These are phyloP conservation scores for Micoletzkya japonica DNA, from an alignment of 2,888 invertebrate genomes.

Conservation along the genomic window DNA sequence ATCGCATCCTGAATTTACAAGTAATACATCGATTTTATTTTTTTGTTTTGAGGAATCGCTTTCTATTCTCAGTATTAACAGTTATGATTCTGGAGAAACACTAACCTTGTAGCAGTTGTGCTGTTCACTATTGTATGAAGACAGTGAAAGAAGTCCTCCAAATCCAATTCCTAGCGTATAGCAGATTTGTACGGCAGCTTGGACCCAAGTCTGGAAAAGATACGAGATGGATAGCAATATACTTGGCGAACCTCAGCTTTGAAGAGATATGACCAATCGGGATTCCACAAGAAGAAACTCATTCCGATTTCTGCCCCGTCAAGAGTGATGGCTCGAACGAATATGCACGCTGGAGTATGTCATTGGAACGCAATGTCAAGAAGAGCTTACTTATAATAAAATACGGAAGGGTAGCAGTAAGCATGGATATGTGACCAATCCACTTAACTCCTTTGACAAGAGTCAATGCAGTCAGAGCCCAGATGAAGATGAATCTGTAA, in stretches of 20 bases:
- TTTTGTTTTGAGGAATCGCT: not conserved
- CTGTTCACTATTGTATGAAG: constrained; percentile 27
- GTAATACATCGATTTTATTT: not conserved
- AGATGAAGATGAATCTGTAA: constrained; percentile 15
- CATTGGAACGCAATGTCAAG: no score
- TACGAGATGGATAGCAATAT: not conserved
- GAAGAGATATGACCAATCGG: constrained; percentile 23
- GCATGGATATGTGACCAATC: constrained; percentile 20
- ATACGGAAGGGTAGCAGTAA: constrained; percentile 29
- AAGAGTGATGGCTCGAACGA: constrained; percentile 28
- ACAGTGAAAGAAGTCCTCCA: constrained; percentile 30
- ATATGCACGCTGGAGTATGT: constrained; percentile 17
- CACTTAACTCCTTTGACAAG: constrained; percentile 19
- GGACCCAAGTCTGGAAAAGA: constrained; percentile 30
- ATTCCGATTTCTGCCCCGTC: constrained; percentile 29
- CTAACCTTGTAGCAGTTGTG: constrained; percentile 28
- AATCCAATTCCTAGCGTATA: constrained; percentile 31
- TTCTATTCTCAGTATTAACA: no score
- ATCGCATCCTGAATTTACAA: constrained; percentile 17
- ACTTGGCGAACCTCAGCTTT: not conserved
- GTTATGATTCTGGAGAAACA: no score
- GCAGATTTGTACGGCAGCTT: constrained; percentile 33
- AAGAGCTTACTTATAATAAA: constrained; percentile 8
- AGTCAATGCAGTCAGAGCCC: constrained; percentile 20
- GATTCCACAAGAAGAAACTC: constrained; percentile 24